phyloP scores from a whole-genome alignment of 2,797 vertebrate genomes.

The Limnodromus scolopaceus region DNA sequence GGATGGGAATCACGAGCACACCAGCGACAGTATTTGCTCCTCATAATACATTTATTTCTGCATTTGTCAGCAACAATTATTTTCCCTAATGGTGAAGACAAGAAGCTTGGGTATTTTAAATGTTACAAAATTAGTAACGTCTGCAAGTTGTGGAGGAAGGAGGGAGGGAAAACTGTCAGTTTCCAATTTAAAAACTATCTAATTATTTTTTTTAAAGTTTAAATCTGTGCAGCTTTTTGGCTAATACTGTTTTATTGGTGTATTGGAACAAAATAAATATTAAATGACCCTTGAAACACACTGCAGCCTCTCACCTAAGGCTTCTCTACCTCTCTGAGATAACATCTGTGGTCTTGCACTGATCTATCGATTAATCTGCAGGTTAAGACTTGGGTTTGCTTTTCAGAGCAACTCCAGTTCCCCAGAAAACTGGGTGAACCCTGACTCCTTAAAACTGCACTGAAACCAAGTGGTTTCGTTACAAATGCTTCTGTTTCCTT shows the following conservation, averaged over 20 bases:
- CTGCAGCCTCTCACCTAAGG: background rate
- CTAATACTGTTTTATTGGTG: background rate
- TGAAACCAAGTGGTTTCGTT: background rate
- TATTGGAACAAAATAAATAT: background rate
- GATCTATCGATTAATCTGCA: background rate
- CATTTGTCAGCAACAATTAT: constrained; percentile 61
- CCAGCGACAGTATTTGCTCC: constrained; percentile 14
- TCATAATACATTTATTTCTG: constrained; percentile 31
- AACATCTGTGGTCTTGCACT: background rate
- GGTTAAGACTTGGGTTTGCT: background rate
- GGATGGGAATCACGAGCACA: background rate
- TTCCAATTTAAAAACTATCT: background rate
- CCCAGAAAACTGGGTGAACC: background rate
- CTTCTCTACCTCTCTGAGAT: background rate
- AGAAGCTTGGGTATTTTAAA: constrained; percentile 17
- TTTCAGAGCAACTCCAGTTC: background rate
- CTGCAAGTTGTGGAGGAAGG: constrained; percentile 30
- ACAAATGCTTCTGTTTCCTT: constrained; percentile 20
- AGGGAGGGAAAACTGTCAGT: constrained; percentile 28
- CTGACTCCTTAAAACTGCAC: constrained; percentile 15
- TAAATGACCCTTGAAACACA: background rate
- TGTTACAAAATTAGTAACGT: constrained; percentile 35
- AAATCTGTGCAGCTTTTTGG: background rate
- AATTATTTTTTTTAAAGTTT: background rate
- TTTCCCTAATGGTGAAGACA: constrained; percentile 55